phyloP scores from a whole-genome alignment of 2,113 vertebrate genomes.

The Percina caprodes region DNA sequence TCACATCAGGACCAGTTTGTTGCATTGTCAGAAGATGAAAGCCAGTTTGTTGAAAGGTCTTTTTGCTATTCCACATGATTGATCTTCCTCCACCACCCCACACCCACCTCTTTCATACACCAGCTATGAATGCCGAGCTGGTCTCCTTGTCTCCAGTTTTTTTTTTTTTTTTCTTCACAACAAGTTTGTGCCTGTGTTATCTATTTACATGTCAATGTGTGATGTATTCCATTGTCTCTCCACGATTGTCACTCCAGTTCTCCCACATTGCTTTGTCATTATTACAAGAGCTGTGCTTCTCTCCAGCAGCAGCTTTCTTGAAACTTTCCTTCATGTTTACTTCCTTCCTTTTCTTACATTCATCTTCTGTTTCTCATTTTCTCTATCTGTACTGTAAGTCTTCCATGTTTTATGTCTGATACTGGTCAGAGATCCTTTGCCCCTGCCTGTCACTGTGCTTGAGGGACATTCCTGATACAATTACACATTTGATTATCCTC shows the following conservation, averaged over 20 bases:
- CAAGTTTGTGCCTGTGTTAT: conserved; percentile 25
- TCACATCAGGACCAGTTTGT: conserved; percentile 80
- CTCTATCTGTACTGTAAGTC: conserved; percentile 25
- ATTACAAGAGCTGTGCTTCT: neutral
- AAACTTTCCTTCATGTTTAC: conserved; percentile 19
- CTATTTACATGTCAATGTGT: conserved; percentile 33
- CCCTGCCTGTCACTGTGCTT: conserved; percentile 43
- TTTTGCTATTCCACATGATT: conserved; percentile 77
- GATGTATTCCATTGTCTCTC: conserved; percentile 31
- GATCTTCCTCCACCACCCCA: conserved; percentile 58
- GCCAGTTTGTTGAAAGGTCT: conserved; percentile 77
- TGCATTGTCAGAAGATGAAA: conserved; percentile 82
- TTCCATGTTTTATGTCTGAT: conserved; percentile 21
- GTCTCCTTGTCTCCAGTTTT: conserved; percentile 22
- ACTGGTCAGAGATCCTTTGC: conserved; percentile 27
- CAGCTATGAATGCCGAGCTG: conserved; percentile 47
- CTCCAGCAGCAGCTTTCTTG: conserved; percentile 2
- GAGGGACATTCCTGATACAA: conserved; percentile 68
- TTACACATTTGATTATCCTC: conserved; percentile 77
- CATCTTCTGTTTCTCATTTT: conserved; percentile 2
- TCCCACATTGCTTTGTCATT: conserved; percentile 21
- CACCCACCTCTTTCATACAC: conserved; percentile 58
- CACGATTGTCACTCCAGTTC: conserved; percentile 30
- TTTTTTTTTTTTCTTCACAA: conserved; percentile 35
- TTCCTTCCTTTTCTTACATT: neutral